Conservation (phyloP, 1,140 invertebrate genomes). For the Nephotettix cincticeps region DNA sequence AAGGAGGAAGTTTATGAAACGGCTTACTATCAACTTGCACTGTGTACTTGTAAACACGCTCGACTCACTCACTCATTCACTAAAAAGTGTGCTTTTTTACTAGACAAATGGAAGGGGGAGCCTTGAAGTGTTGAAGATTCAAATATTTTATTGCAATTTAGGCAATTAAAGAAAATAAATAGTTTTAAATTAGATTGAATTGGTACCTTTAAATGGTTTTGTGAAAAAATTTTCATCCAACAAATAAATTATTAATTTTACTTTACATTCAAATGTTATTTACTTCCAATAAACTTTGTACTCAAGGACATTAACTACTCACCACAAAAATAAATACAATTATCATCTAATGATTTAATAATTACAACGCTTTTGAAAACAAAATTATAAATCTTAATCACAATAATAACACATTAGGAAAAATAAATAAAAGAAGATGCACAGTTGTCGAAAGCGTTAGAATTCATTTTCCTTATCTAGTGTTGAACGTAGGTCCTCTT, state of each 20-base stretch:
- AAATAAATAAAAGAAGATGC: slow-evolving; percentile 19
- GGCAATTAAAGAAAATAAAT: no score
- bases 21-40: no score
- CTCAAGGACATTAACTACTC: slow-evolving; percentile 1
- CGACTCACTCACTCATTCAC: no score
- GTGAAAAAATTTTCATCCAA: no score
- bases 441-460: slow-evolving; percentile 27
- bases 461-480: slow-evolving; percentile 19
- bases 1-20: background rate
- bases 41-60: background rate
- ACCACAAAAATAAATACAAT: slow-evolving; percentile 22
- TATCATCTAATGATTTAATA: slow-evolving; percentile 15
- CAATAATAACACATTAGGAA: slow-evolving; percentile 13
- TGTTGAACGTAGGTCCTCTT: slow-evolving; percentile 3
- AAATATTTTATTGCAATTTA: no score
- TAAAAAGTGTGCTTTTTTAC: no score
- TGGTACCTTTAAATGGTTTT: no score
- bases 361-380: background rate
- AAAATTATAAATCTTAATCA: slow-evolving; percentile 3
- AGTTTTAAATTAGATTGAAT: no score
- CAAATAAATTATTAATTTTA: no score
- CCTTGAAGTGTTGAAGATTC: no score
- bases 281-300: background rate
- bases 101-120: no score
- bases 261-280: background rate